These are phyloP conservation scores for Epinotia ramella DNA, from an alignment of 2,888 invertebrate species.

Conservation along the genomic window DNA sequence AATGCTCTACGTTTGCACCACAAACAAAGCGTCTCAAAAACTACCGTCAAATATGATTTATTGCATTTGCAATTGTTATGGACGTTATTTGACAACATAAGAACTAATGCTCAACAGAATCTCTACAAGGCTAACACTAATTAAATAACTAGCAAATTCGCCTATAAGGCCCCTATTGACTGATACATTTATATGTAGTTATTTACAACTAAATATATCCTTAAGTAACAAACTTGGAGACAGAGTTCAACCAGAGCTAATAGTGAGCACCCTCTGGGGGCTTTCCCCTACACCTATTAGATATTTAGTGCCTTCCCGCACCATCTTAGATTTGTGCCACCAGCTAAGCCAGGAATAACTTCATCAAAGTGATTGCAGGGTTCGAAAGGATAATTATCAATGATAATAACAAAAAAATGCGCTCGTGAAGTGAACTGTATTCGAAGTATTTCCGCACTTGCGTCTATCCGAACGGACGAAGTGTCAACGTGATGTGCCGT, in stretches of 20 bases:
- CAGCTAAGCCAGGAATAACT: conserved; percentile 65
- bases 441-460: no score
- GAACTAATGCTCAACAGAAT: background rate
- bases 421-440: no score
- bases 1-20: no score
- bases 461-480: no score
- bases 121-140: background rate
- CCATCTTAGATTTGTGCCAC: conserved; percentile 81
- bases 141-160: background rate
- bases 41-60: no score
- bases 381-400: no score
- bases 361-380: conserved; percentile 55
- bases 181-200: background rate
- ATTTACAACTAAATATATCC: background rate
- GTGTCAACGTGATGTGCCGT: no score
- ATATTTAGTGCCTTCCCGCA: conserved; percentile 82
- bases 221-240: conserved; percentile 66
- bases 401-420: no score
- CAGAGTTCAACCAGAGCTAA: conserved; percentile 78
- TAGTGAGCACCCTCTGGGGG: conserved; percentile 69
- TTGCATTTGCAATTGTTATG: no score
- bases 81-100: background rate
- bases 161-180: background rate
- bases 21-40: no score
- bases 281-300: conserved; percentile 66